These are phyloP conservation scores for Moxostoma hubbsi DNA, from an alignment of 2,797 vertebrate species.

Conservation along the genomic window DNA sequence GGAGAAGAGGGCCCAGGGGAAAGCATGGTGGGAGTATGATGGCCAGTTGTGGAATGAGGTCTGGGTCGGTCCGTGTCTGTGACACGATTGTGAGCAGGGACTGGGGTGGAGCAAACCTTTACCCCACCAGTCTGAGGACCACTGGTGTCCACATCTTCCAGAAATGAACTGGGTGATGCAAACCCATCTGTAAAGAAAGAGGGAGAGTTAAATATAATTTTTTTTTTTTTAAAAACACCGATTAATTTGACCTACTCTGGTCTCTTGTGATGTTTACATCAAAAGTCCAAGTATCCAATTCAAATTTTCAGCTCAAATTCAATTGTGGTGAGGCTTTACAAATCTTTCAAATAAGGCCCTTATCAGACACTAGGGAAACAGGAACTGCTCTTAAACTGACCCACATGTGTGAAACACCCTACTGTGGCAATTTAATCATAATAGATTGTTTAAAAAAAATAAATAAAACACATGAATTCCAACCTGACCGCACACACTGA, in stretches of 20 bases:
- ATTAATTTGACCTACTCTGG: neutral
- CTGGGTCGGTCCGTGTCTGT: conserved; percentile 89
- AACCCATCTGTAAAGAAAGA: conserved; percentile 64
- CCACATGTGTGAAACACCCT: too few relatives aligned
- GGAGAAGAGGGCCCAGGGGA: conserved; percentile 85
- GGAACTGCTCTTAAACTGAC: too few relatives aligned
- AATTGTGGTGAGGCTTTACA: too few relatives aligned
- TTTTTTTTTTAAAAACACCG: neutral
- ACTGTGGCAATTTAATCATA: too few relatives aligned
- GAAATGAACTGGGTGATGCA: conserved; percentile 69
- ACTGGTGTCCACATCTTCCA: conserved; percentile 70
- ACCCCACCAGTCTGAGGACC: conserved; percentile 64
- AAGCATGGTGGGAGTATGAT: conserved; percentile 84
- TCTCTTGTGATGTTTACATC: neutral
- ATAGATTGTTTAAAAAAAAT: too few relatives aligned
- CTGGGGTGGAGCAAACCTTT: conserved; percentile 80
- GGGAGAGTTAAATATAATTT: neutral
- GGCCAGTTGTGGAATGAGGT: conserved; percentile 81
- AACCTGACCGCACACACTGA: too few relatives aligned
- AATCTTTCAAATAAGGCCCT: too few relatives aligned
- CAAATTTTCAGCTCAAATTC: too few relatives aligned
- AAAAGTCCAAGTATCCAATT: too few relatives aligned
- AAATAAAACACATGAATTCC: too few relatives aligned
- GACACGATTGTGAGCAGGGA: conserved; percentile 81
- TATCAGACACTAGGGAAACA: too few relatives aligned